phyloP scores from a whole-genome alignment of 2,888 invertebrate genomes.

The Dugesia japonica region DNA sequence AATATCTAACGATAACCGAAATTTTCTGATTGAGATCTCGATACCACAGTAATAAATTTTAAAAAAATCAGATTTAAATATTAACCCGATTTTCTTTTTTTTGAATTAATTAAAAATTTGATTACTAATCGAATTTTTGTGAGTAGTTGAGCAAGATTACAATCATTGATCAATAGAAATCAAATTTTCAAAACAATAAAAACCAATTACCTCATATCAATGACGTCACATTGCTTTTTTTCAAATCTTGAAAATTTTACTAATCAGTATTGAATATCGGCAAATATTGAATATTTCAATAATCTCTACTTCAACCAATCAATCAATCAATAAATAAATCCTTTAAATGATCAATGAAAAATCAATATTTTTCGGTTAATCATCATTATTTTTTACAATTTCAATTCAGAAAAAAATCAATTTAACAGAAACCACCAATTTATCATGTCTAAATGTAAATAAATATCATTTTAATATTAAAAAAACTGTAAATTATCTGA shows the following conservation, averaged over 20 bases:
- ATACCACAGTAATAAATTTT: no score
- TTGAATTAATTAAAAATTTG: not conserved
- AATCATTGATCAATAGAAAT: not conserved
- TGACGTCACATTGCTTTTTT: not conserved
- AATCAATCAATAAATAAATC: not conserved
- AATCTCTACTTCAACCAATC: not conserved
- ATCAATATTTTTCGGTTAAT: no score
- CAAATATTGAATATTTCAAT: not conserved
- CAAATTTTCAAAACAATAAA: not conserved
- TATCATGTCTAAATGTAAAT: conserved; percentile 2
- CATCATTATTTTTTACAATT: no score
- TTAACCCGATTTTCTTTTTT: no score
- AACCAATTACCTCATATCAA: not conserved
- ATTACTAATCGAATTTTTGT: not conserved
- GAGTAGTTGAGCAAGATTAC: not conserved
- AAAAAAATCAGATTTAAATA: no score
- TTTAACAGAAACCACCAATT: no score
- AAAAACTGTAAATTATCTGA: not conserved
- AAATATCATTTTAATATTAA: not conserved
- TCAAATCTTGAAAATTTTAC: not conserved
- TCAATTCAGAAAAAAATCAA: no score
- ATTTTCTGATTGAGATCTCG: no score
- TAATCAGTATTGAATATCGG: not conserved
- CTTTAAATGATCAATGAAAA: not conserved
- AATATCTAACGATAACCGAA: not conserved